Evolutionary conservation across 2,888 invertebrate species (phyloP).

Genomic region (Heliothis peltigera): DNA sequence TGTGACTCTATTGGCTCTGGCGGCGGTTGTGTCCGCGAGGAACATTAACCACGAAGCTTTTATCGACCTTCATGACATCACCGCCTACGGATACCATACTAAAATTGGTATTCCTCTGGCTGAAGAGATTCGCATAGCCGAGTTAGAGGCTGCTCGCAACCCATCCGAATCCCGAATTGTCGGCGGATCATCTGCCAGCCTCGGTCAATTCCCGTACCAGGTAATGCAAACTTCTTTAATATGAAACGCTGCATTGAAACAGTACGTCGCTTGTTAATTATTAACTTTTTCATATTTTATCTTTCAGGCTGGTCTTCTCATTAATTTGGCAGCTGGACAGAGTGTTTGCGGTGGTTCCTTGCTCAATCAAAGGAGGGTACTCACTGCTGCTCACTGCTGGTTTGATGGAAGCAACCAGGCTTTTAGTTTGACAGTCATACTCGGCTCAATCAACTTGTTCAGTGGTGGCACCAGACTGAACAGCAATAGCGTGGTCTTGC

Average conservation of each 20-base stretch:
- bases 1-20: conserved; percentile 16
- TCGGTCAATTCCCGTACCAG: conserved; percentile 49
- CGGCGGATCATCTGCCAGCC: conserved; percentile 44
- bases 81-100: conserved; percentile 59
- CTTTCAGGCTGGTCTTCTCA: conserved; percentile 68
- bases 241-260: background rate
- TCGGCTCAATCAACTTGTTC: conserved; percentile 73
- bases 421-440: conserved; percentile 70
- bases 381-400: conserved; percentile 77
- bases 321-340: conserved; percentile 43
- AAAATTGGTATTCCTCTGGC: conserved; percentile 60
- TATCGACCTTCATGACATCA: conserved; percentile 45
- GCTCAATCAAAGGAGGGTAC: conserved; percentile 57
- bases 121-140: conserved; percentile 44
- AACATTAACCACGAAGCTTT: conserved; percentile 32
- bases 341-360: conserved; percentile 75
- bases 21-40: conserved; percentile 44
- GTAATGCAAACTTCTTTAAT: background rate
- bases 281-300: background rate
- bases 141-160: conserved; percentile 11
- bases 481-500: conserved; percentile 64
- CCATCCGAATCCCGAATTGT: conserved; percentile 55
- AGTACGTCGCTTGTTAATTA: background rate
- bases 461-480: conserved; percentile 71
- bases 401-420: conserved; percentile 72